Conservation (phyloP, 2,113 vertebrate genomes). For the Serilophus lunatus region DNA sequence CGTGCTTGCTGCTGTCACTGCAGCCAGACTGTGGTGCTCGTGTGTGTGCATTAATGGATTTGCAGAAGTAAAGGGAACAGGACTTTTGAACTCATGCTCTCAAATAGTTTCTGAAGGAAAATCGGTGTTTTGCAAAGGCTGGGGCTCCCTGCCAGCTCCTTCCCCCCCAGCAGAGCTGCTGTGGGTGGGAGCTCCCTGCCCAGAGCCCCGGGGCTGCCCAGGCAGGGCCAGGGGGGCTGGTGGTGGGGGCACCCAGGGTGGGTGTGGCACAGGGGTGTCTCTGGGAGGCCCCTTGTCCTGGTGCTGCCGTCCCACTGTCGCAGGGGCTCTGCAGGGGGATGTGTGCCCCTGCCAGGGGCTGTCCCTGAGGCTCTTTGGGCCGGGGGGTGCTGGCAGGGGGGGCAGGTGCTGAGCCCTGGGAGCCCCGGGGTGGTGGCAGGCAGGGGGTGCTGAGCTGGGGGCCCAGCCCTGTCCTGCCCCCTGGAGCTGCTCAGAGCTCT, state of each 20-base stretch:
- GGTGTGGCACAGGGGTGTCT: too few species aligned
- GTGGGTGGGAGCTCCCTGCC: not conserved
- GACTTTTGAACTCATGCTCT: not conserved
- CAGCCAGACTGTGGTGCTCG: not conserved
- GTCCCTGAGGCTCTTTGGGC: too few species aligned
- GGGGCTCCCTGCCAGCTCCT: not conserved
- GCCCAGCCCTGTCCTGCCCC: too few species aligned
- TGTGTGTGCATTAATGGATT: rapidly evolving
- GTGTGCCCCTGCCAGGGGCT: too few species aligned
- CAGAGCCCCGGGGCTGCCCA: not conserved
- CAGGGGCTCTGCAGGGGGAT: too few species aligned
- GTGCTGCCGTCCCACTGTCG: too few species aligned
- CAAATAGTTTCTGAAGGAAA: not conserved
- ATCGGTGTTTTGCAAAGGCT: not conserved
- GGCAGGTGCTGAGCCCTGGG: too few species aligned
- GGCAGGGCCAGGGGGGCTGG: rapidly evolving
- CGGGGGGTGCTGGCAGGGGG: too few species aligned
- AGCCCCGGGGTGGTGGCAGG: too few species aligned
- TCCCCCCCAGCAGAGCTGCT: rapidly evolving
- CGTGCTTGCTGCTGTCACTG: not conserved
- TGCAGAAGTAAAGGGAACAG: not conserved
- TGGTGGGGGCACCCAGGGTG: rapidly evolving
- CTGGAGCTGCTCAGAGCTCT: too few species aligned
- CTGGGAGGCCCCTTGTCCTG: too few species aligned
- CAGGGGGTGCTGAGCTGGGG: too few species aligned